Evolutionary conservation across 2,888 invertebrate species (phyloP).

Genomic region (Pomacea canaliculata): DNA sequence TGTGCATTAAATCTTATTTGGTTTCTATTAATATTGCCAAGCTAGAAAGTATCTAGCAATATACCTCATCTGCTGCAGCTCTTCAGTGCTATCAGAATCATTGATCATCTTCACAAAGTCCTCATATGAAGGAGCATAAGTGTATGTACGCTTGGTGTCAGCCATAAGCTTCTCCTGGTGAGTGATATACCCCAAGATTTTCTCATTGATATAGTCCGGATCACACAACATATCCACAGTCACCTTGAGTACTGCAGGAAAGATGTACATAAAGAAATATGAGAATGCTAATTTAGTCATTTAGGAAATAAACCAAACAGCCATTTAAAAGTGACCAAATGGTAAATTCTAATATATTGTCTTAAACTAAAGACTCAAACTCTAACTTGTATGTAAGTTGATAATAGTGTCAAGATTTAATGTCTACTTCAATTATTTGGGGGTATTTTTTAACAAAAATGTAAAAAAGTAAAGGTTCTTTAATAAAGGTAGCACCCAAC

Average conservation of each 20-base stretch:
- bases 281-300: too few relatives aligned
- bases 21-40: too few relatives aligned
- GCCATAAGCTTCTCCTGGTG: constrained; percentile 81
- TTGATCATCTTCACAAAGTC: constrained; percentile 89
- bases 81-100: constrained; percentile 83
- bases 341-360: neutral
- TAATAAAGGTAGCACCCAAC: too few relatives aligned
- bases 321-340: neutral
- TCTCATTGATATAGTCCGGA: constrained; percentile 91
- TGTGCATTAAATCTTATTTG: too few relatives aligned
- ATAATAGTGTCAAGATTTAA: neutral
- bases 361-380: neutral
- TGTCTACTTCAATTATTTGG: too few relatives aligned
- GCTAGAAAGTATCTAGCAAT: too few relatives aligned
- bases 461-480: too few relatives aligned
- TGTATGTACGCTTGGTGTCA: constrained; percentile 82
- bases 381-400: neutral
- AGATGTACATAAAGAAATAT: neutral
- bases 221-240: constrained; percentile 87
- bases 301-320: neutral
- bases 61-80: constrained; percentile 84
- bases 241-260: constrained; percentile 80
- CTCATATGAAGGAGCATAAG: constrained; percentile 90
- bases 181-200: constrained; percentile 85
- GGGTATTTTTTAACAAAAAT: too few relatives aligned